Conservation (phyloP, 2,113 vertebrate species). For the Malaclemys terrapin region DNA sequence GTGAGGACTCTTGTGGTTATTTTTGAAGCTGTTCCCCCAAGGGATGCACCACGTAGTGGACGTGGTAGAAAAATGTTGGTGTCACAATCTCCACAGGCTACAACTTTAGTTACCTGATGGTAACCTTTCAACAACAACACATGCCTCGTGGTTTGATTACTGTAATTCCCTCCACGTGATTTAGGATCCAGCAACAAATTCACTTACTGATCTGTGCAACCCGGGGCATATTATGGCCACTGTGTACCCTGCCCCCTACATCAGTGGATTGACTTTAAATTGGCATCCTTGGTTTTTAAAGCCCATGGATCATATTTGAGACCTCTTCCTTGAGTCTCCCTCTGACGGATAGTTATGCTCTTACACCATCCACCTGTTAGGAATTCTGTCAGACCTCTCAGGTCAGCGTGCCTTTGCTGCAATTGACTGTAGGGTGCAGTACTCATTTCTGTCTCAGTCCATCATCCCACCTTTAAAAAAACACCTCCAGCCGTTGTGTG, state of each 20-base stretch:
- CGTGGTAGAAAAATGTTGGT: not conserved
- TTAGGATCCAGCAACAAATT: not conserved
- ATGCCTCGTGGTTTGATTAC: constrained; percentile 12
- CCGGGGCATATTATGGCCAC: not conserved
- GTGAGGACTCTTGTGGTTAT: not conserved
- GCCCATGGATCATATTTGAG: rapidly evolving
- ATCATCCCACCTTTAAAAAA: not conserved
- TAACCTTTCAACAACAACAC: not conserved
- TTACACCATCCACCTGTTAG: rapidly evolving
- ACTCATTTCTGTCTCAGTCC: not conserved
- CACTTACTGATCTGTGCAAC: not conserved
- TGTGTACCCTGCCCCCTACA: not conserved
- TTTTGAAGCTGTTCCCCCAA: not conserved
- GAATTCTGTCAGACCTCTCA: rapidly evolving
- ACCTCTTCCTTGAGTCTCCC: not conserved
- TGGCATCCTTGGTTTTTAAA: not conserved
- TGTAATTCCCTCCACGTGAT: not conserved
- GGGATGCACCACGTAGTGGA: not conserved
- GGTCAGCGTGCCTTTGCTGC: not conserved
- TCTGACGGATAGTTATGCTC: rapidly evolving
- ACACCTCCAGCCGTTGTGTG: not conserved
- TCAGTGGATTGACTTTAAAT: not conserved
- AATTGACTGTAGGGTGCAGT: not conserved
- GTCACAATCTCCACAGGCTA: not conserved
- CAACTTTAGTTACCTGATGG: not conserved